These are phyloP conservation scores for Whitmania pigra DNA, from an alignment of 1,140 invertebrate species.

Conservation along the genomic window DNA sequence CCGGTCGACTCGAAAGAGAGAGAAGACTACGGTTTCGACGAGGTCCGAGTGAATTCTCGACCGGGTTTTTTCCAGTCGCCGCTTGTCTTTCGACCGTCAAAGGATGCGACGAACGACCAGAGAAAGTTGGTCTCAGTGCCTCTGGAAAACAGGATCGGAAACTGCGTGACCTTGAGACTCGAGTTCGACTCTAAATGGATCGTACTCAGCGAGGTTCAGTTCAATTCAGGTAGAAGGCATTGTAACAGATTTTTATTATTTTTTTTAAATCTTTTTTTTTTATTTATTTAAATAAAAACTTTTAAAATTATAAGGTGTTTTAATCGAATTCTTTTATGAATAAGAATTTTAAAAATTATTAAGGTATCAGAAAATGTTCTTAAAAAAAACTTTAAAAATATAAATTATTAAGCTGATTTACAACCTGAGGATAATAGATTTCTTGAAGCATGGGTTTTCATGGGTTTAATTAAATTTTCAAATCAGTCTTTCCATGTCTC, in stretches of 20 bases:
- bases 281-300: no score
- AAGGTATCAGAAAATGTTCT: no score
- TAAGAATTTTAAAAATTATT: no score
- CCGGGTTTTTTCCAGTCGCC: background rate
- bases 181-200: slow-evolving; percentile 73
- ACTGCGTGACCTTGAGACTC: slow-evolving; percentile 64
- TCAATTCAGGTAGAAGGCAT: slow-evolving; percentile 36
- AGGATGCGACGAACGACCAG: background rate
- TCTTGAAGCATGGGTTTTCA: no score
- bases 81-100: background rate
- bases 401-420: no score
- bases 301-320: no score
- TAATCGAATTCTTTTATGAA: no score
- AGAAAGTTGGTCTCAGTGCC: slow-evolving; percentile 70
- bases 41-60: background rate
- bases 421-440: no score
- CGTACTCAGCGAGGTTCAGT: slow-evolving; percentile 66
- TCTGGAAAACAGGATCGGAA: slow-evolving; percentile 67
- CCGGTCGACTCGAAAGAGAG: background rate
- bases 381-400: no score
- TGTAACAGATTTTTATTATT: background rate
- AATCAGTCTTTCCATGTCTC: no score
- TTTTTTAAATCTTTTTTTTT: no score
- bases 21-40: background rate
- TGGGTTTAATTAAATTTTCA: no score